Conservation (phyloP, 2,113 vertebrate species). For the Ictalurus furcatus region DNA sequence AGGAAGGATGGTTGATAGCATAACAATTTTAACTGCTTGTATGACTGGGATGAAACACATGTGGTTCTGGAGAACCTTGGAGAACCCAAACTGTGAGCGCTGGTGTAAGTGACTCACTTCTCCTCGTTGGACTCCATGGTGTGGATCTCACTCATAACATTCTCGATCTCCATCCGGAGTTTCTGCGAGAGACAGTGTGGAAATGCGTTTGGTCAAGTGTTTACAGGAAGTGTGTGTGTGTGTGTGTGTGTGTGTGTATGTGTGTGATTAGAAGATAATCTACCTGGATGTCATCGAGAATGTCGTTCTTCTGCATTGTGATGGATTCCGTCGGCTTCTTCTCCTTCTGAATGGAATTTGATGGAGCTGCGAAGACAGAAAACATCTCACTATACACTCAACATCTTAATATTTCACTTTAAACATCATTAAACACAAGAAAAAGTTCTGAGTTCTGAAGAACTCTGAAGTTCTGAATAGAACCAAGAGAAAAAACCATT, state of each 20-base stretch:
- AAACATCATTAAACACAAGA: background rate
- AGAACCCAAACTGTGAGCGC: background rate
- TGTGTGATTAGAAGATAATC: background rate
- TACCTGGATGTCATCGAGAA: slow-evolving; percentile 77
- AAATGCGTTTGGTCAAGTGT: background rate
- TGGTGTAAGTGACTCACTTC: slow-evolving; percentile 69
- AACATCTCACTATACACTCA: background rate
- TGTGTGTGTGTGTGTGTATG: slow-evolving; percentile 13
- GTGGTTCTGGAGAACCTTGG: background rate
- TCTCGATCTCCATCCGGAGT: slow-evolving; percentile 78
- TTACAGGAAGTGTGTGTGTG: slow-evolving; percentile 4
- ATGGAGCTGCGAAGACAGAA: slow-evolving; percentile 63
- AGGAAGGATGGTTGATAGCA: background rate
- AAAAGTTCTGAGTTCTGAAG: background rate
- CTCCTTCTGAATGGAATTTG: slow-evolving; percentile 62
- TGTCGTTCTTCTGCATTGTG: slow-evolving; percentile 69
- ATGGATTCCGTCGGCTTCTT: slow-evolving; percentile 65
- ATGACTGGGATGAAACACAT: too few species aligned
- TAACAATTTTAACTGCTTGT: background rate
- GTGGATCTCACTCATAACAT: slow-evolving; percentile 75
- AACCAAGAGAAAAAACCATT: background rate
- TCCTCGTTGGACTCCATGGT: slow-evolving; percentile 71
- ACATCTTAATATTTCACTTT: background rate
- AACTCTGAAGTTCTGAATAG: background rate
- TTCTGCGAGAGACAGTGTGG: slow-evolving; percentile 69